Evolutionary conservation across 2,113 vertebrate genomes (phyloP), one percentile per base, ranked within the genome.

Genomic region (Brachypodius melanocephalos): DNA sequence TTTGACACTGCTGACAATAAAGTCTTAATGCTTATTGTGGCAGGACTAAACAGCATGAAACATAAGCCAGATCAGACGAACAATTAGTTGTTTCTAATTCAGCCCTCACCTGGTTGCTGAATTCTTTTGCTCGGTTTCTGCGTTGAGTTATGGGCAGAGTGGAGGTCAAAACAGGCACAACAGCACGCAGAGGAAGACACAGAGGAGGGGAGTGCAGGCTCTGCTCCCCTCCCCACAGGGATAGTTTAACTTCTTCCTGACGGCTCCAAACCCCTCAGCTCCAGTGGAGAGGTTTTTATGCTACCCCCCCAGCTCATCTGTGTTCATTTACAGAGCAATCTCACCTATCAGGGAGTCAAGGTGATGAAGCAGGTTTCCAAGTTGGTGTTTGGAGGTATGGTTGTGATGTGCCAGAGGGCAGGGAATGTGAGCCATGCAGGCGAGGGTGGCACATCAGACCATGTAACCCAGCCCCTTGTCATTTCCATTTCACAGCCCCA

Each of bases 381-480:
- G 65, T 2, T 73, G 42, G 40, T 1, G 2, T 82, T 92, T 69
- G 69, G 57, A 89, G 42, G 40, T 81, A 62, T 5, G 34, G 51
- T 85, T 93, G 48, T 62, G 38, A 40, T 74, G 61, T 63, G 49
- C 31, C 3, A 3, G 43, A 76, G 40, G 31, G 24, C 28, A 81
- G 32, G 8, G 31, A 28, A 51, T 15, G 4, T 49, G 61, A 71
- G n/a, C n/a, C 18, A 12, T n/a, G 25, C 28, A 67, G 28, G 26
- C 0, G 1, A 73, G 40, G 10, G n/a, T 46, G 57, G 72, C 42
- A 81, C 0, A 0, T 54, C 73, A 54, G 48, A 38, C 32, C 20
- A 26, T 13, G 40, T 57, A 83, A 46, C 29, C 25, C 52, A 71
- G 48, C 29, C 36, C 16, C 4, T 4, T 1, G 1, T 25, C 24